Base-by-base conservation (phyloP, 2,113 vertebrate species). In the Lucifuga dentata region DNA sequence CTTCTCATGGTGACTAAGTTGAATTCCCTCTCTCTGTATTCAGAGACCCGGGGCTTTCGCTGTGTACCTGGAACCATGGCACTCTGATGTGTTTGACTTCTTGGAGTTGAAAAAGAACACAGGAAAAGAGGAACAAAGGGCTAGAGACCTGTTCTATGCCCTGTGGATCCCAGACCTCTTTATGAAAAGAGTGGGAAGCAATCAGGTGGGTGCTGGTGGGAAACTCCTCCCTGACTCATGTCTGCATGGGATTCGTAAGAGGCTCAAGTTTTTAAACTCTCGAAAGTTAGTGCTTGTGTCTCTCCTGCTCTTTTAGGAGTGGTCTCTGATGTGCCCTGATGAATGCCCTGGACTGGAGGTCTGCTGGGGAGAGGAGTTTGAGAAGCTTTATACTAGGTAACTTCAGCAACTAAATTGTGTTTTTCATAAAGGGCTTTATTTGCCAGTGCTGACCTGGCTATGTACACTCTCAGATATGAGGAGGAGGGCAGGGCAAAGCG, bases 81-180 rank as follows among this genome's bases (percentile, higher is more conserved):
- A 99, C 57, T 87, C 89, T 21, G 98, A 99, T 70, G 91, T 99
- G 73, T 99, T 99, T 63, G 97, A 98, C 53, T 99, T 99, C 66
- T 90, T 99, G 29, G 98, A 99, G 76, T 80, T 99, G 66, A 99
- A 99, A 90, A 99, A 98, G 86, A 99, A 99, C 89, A 98, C 97
- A 0, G 98, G 98, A 16, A 99, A 99, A 56, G 98, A 99, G 48
- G 98, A 99, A 58, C 97, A 99, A 81, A 90, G 98, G 58, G 98
- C 98, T 16, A 92, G 98, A 32, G 98, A 99, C 81, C 93, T 99
- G 49, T 99, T 99, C 90, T 99, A 95, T 2, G 98, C 93, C 0
- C 88, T 99, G 74, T 99, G 98, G 98, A 98, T 99, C 70, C 98
- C 98, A 0, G 98, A 99, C 80, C 97, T 99, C 69, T 99, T 99